Conservation (phyloP, 2,113 vertebrate species). For the Aphyosemion australe region DNA sequence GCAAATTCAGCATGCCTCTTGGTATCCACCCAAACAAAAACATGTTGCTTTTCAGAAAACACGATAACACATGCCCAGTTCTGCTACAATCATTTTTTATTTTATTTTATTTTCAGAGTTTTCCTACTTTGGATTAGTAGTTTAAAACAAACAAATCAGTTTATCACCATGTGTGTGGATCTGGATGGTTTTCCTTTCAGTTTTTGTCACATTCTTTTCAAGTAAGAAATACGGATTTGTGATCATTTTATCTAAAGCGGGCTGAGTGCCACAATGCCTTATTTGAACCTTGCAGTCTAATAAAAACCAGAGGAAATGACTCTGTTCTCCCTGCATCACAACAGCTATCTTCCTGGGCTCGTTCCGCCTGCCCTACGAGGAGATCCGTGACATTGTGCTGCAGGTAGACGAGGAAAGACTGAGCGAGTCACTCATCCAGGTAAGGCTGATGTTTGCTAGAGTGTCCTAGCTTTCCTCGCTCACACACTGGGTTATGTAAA, state of each 20-base stretch:
- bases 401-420: slow-evolving; percentile 92
- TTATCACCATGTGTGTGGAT: slow-evolving; percentile 5
- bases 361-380: slow-evolving; percentile 95
- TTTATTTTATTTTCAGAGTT: neutral
- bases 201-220: slow-evolving; percentile 25
- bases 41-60: slow-evolving; percentile 18
- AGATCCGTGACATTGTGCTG: slow-evolving; percentile 93
- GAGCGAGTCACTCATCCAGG: slow-evolving; percentile 96
- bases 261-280: slow-evolving; percentile 53
- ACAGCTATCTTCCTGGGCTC: slow-evolving; percentile 98
- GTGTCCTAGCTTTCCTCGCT: slow-evolving; percentile 32
- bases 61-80: slow-evolving; percentile 1
- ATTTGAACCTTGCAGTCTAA: slow-evolving; percentile 59
- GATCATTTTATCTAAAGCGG: slow-evolving; percentile 67
- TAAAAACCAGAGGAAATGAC: slow-evolving; percentile 68
- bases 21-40: slow-evolving; percentile 35
- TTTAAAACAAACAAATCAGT: neutral
- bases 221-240: slow-evolving; percentile 58
- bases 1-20: slow-evolving; percentile 31
- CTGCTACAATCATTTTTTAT: neutral
- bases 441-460: slow-evolving; percentile 71
- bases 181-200: slow-evolving; percentile 22
- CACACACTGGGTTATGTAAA: slow-evolving; percentile 4
- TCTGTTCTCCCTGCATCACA: slow-evolving; percentile 72
- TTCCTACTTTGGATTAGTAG: neutral